phyloP scores from a whole-genome alignment of 2,113 vertebrate species.

The Myrmecobius fasciatus region DNA sequence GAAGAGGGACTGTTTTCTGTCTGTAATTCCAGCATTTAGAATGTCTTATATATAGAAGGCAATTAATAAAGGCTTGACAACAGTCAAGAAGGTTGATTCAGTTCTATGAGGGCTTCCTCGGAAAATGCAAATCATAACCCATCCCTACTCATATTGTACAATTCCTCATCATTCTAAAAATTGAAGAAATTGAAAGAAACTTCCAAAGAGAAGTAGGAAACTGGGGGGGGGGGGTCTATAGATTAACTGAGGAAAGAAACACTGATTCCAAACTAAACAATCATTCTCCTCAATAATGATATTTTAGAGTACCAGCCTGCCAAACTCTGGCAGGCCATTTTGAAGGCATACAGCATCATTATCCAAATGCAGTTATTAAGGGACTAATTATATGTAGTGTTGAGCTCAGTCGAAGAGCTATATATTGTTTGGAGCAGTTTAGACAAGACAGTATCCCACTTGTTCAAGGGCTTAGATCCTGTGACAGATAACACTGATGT shows the following conservation, averaged over 20 bases:
- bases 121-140: neutral
- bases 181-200: neutral
- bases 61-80: neutral
- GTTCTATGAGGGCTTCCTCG: neutral
- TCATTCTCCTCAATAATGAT: neutral
- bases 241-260: neutral
- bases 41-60: neutral
- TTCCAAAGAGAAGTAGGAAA: neutral
- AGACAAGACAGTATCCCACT: neutral
- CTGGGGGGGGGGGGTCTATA: neutral
- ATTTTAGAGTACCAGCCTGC: neutral
- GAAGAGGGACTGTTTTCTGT: neutral
- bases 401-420: neutral
- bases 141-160: neutral
- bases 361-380: neutral
- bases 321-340: neutral
- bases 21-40: neutral
- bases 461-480: neutral
- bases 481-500: neutral
- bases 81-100: neutral
- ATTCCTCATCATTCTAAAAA: neutral
- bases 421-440: neutral
- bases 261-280: neutral
- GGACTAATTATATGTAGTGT: neutral
- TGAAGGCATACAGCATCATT: conserved; percentile 1